Base-by-base conservation (phyloP, 1,140 invertebrate genomes). In the Batillaria attramentaria region DNA sequence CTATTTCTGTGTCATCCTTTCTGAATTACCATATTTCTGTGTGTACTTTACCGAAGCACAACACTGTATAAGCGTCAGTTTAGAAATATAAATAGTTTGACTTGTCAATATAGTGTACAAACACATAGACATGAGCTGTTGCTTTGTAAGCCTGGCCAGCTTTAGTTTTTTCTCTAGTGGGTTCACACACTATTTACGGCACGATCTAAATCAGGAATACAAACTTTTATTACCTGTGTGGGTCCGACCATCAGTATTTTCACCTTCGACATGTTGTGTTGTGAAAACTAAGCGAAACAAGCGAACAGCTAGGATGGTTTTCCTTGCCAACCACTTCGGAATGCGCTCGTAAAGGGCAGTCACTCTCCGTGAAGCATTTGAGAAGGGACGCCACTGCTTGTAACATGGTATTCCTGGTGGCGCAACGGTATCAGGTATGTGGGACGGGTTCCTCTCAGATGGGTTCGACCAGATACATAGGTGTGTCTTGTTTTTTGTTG, bases 321-420 rank as follows among this genome's bases (percentile, higher is more conserved):
- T 43, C 42, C 68, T 70, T 70, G 68, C 68, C 68, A 70, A 70
- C 68, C 68, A 46, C 68, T 70, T 24, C n/a, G 68, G 68, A 70
- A 70, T 70, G 68, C 35, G 68, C 68, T 46, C 10, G 39, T n/a
- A n/a, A 70, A 31, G 68, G 68, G 39, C 24, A 46, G 68, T 39
- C 39, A 28, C 16, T 3, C n/a, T n/a, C n/a, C n/a, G n/a, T n/a
- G n/a, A n/a, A n/a, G n/a, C n/a, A n/a, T n/a, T n/a, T n/a, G n/a
- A n/a, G n/a, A n/a, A n/a, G n/a, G n/a, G n/a, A n/a, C n/a, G n/a
- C n/a, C n/a, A n/a, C n/a, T n/a, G n/a, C n/a, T n/a, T n/a, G n/a
- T n/a, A n/a, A n/a, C n/a, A n/a, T n/a, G n/a, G n/a, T n/a, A n/a
- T n/a, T n/a, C n/a, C n/a, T n/a, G n/a, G n/a, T n/a, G n/a, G n/a